These are phyloP conservation scores for Dioctria rufipes DNA, from an alignment of 2,888 invertebrate species.

Conservation along the genomic window DNA sequence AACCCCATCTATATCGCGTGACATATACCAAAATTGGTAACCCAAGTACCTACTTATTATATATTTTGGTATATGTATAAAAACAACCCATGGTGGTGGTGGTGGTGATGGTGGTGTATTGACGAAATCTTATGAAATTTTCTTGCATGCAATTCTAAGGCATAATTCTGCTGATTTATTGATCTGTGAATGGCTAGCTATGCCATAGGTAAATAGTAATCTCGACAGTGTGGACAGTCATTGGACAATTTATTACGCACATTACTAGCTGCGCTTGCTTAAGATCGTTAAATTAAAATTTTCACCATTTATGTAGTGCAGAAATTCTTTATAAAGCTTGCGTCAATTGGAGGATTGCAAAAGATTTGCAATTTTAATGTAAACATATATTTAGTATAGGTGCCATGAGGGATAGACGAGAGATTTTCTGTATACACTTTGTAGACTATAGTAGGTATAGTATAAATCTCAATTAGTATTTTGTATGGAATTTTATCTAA, in stretches of 20 bases:
- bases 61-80: not conserved
- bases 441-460: not conserved
- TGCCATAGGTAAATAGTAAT: constrained; percentile 26
- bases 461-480: constrained; percentile 41
- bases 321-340: constrained; percentile 38
- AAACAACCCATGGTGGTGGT: not conserved
- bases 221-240: constrained; percentile 34
- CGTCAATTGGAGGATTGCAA: not conserved
- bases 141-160: constrained; percentile 37
- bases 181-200: constrained; percentile 21
- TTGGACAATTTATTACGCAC: constrained; percentile 47
- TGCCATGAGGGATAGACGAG: not conserved
- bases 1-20: not conserved
- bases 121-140: constrained; percentile 43
- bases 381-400: not conserved
- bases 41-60: constrained; percentile 5
- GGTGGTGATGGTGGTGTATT: not conserved
- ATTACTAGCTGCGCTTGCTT: constrained; percentile 20
- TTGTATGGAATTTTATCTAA: constrained; percentile 16
- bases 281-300: constrained; percentile 45
- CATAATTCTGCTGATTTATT: constrained; percentile 49
- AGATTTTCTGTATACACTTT: too few species aligned
- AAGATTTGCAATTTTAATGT: not conserved
- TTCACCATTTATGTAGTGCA: constrained; percentile 38
- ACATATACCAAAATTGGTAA: constrained; percentile 19